Evolutionary conservation across 2,113 vertebrate species (phyloP), one percentile per base, ranked within the genome.

Genomic region (Perca fluviatilis): DNA sequence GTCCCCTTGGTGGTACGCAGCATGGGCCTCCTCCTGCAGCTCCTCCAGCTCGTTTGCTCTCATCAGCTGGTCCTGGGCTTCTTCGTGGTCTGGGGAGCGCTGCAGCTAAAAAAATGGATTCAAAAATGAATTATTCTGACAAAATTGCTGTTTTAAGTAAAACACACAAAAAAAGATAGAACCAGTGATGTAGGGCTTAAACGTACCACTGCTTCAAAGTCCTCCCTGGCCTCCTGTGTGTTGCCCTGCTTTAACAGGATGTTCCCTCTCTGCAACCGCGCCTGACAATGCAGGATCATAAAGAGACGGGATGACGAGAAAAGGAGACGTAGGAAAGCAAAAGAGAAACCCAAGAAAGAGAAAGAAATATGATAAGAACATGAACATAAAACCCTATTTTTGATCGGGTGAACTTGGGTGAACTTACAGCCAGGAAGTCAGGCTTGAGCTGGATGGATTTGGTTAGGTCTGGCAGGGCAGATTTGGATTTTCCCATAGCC

Each of bases 401-500:
- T n/a, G 57, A 66, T 15, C 9, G 14, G 18, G 10, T 27, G 6
- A 63, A 91, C 95, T 94, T 83, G 14, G 18, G 8, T 27, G 6
- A 63, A 91, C 95, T 94, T 84, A 97, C 96, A 21, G 95, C 95
- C 74, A 96, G 79, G 84, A 97, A 97, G 86, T 97, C 96, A 0
- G 96, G 96, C 80, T 97, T 97, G 36, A 97, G 96, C 43, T 96
- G 93, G 78, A 97, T 97, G 79, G 96, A 95, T 49, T 84, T 95
- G 63, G 95, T 94, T 74, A 97, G 95, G 68, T 97, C 96, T 0
- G 96, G 96, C 33, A 97, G 91, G 1, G 96, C 96, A 1, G 96
- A 95, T 83, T 95, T 96, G 63, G 96, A 97, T 78, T 96, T 96
- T 2, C 96, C 96, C 96, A 97, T 95, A 0, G 96, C 96, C 84